phyloP scores from a whole-genome alignment of 2,113 vertebrate genomes.

The Ranitomeya variabilis region DNA sequence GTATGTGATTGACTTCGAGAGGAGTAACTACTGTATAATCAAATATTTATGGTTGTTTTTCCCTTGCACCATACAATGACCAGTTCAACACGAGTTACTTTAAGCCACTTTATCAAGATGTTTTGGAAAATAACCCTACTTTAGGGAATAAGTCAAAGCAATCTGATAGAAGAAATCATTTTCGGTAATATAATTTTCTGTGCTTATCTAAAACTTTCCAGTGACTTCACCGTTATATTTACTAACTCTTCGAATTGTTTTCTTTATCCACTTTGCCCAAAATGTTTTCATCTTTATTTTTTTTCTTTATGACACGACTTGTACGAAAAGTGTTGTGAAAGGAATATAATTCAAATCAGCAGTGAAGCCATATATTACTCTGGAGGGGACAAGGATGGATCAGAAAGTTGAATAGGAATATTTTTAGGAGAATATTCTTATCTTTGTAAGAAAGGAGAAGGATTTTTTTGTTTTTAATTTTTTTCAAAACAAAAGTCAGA shows the following conservation, averaged over 20 bases:
- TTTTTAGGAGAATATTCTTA: conserved; percentile 27
- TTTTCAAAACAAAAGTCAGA: conserved; percentile 34
- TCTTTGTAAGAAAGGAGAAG: conserved; percentile 6
- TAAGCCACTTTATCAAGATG: neutral
- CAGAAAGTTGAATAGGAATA: neutral
- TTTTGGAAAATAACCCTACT: neutral
- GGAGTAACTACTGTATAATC: no score
- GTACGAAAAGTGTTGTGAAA: conserved; percentile 27
- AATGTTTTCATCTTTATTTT: conserved; percentile 8
- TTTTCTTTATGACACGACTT: neutral
- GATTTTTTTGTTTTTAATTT: neutral
- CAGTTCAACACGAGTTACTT: no score
- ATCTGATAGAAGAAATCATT: neutral
- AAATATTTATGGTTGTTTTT: no score
- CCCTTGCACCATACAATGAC: no score
- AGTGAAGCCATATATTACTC: conserved; percentile 44
- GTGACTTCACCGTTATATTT: conserved; percentile 8
- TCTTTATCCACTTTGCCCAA: neutral
- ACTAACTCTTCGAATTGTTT: conserved; percentile 6
- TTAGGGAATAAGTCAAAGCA: neutral
- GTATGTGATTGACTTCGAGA: no score
- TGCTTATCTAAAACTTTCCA: neutral
- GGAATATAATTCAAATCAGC: conserved; percentile 47
- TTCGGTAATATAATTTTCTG: neutral
- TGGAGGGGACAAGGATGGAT: conserved; percentile 24